Percentiles rank a stretch among this genome's conserved stretches.
Evolutionary conservation across 1,140 invertebrate genomes (phyloP).

Genomic region (Homarus americanus): DNA sequence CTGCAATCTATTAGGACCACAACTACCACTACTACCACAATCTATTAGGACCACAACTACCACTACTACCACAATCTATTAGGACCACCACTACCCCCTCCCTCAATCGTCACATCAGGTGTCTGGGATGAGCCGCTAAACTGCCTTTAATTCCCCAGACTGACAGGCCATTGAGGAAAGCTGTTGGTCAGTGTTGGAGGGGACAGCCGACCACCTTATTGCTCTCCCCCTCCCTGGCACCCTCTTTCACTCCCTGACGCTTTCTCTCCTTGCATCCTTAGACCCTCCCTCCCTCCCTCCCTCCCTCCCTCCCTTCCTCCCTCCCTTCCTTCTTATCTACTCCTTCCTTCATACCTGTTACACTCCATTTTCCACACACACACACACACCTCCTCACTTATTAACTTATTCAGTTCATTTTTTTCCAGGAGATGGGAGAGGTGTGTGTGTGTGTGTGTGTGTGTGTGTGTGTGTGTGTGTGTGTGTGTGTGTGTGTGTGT

Average conservation of each 20-base stretch:
- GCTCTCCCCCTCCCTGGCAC: neutral
- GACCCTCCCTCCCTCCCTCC: neutral
- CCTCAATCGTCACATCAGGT: slow-evolving; percentile 14
- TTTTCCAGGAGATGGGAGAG: too few species aligned
- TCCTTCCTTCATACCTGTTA: neutral
- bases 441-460: too few species aligned
- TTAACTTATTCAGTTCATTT: too few species aligned
- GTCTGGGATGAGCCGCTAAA: slow-evolving; percentile 21
- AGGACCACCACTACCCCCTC: neutral
- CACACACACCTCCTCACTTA: too few species aligned
- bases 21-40: too few species aligned
- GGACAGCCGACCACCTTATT: neutral
- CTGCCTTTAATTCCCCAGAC: slow-evolving; percentile 25
- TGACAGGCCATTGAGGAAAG: slow-evolving; percentile 23
- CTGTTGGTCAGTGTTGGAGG: slow-evolving; percentile 13
- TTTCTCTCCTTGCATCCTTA: neutral
- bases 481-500: too few species aligned
- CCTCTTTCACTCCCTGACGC: too few species aligned
- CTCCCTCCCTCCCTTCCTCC: neutral
- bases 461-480: too few species aligned
- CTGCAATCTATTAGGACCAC: neutral
- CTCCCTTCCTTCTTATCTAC: neutral
- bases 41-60: neutral
- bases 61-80: too few species aligned
- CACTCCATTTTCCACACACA: too few species aligned